Evolutionary conservation across 2,888 invertebrate genomes (phyloP), one percentile per base, ranked within the genome.

Genomic region (Ophion ventricosus): DNA sequence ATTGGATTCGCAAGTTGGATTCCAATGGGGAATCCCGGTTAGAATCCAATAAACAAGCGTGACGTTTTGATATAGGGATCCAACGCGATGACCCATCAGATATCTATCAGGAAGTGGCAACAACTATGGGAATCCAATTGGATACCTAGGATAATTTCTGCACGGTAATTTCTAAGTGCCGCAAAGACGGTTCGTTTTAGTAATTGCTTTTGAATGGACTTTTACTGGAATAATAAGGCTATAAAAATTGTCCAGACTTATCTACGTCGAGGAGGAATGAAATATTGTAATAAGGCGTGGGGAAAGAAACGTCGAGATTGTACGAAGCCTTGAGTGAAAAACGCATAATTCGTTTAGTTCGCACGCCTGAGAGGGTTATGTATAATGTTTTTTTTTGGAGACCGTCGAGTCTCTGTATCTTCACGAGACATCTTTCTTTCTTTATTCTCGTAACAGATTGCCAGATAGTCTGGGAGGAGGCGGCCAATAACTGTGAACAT

Each of bases 371-470:
- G 61, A 8, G 59, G 14, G 43, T 59, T 23, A 20, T 63, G 49
- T 57, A 40, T 23, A 26, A 26, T 63, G 17, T 66, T 63, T 61
- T 70, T 43, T 49, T 10, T 2, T 11, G 2, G 49, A 17, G 23
- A 40, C n/a, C 10, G 57, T 35, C 35, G 35, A 17, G 8, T 23
- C 57, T 66, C 29, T 20, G 17, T 2, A n/a, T 43, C 40, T 40
- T 40, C 40, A 56, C 64, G 40, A 67, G 57, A 59, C 35, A 56
- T 59, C 25, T n/a, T 67, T 66, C 40, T 76, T 57, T 25, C 26
- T 49, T 43, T 35, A 66, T 66, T 77, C 26, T 59, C 69, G 69
- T 69, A 77, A 77, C 67, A 77, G 69, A 77, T 77, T 69, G 69
- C 67, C n/a, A 11, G 67, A 25, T 69, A 69, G 14, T 67, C 69